Conservation (phyloP, 2,888 invertebrate genomes). For the Acanthococcus lagerstroemiae region DNA sequence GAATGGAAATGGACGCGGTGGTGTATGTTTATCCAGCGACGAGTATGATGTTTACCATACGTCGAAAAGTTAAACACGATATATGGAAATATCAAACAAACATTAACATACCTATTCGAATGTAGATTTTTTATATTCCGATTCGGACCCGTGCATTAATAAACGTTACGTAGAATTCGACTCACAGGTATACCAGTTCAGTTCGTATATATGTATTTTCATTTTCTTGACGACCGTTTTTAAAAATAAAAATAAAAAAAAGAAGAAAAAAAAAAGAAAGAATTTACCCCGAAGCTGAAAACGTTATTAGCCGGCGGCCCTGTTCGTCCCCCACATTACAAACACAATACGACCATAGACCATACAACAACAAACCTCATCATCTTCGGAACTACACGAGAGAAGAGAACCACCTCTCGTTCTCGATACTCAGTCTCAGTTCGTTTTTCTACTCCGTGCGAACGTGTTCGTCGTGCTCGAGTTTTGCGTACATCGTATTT, state of each 20-base stretch:
- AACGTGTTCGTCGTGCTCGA: not conserved
- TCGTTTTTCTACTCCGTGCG: not conserved
- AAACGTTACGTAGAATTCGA: not conserved
- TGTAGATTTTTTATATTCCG: no score
- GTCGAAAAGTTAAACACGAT: no score
- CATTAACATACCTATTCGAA: no score
- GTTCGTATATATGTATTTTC: no score
- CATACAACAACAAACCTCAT: conserved; percentile 24
- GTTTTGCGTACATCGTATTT: no score
- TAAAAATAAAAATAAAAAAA: not conserved
- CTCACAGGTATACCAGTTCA: no score
- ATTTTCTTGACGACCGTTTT: not conserved
- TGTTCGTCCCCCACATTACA: conserved; percentile 15
- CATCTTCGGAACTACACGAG: not conserved
- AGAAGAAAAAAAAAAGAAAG: conserved; percentile 2
- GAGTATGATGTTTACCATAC: no score
- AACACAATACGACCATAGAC: conserved; percentile 8
- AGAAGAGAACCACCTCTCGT: not conserved
- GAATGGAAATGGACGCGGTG: no score
- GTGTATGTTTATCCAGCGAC: no score
- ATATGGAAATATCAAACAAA: no score
- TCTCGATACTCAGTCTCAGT: not conserved
- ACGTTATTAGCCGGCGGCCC: conserved; percentile 22
- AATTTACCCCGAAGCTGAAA: conserved; percentile 25
- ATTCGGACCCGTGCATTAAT: no score